Evolutionary conservation across 2,888 invertebrate species (phyloP).

Genomic region (Limnephilus marmoratus): DNA sequence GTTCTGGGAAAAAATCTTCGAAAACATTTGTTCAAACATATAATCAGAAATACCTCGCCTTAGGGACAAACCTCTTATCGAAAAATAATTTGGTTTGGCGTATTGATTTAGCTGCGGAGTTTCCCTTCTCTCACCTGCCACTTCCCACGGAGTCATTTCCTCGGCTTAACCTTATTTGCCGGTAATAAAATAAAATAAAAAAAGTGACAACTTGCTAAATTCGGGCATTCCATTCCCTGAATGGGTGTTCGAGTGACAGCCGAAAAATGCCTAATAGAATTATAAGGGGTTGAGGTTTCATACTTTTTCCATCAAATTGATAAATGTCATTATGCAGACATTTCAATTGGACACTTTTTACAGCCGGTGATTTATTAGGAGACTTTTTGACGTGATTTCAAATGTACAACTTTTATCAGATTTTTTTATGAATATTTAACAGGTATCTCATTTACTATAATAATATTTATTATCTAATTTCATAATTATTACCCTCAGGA

Average conservation of each 20-base stretch:
- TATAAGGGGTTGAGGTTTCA: conserved; percentile 21
- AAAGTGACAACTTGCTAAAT: conserved; percentile 59
- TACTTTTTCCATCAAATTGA: conserved; percentile 20
- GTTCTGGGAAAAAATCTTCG: conserved; percentile 40
- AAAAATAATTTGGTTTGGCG: conserved; percentile 63
- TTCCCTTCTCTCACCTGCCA: conserved; percentile 58
- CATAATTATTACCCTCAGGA: not conserved
- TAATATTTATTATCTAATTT: not conserved
- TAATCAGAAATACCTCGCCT: conserved; percentile 56
- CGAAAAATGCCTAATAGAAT: conserved; percentile 34
- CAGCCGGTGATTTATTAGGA: not conserved
- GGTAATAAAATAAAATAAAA: conserved; percentile 60
- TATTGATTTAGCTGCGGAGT: conserved; percentile 62
- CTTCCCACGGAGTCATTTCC: conserved; percentile 63
- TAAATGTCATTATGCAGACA: conserved; percentile 13
- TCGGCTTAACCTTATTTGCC: conserved; percentile 57
- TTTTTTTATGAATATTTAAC: not conserved
- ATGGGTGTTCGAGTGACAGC: conserved; percentile 39
- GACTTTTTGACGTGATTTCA: not conserved
- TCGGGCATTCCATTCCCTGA: conserved; percentile 45
- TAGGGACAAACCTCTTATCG: conserved; percentile 58
- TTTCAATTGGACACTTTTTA: not conserved
- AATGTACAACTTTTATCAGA: not conserved
- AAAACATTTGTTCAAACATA: conserved; percentile 57
- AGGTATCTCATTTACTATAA: not conserved